Percentiles rank a stretch among this genome's conserved stretches.
Evolutionary conservation across 2,113 vertebrate species (phyloP).

Genomic region (Tursiops truncatus): DNA sequence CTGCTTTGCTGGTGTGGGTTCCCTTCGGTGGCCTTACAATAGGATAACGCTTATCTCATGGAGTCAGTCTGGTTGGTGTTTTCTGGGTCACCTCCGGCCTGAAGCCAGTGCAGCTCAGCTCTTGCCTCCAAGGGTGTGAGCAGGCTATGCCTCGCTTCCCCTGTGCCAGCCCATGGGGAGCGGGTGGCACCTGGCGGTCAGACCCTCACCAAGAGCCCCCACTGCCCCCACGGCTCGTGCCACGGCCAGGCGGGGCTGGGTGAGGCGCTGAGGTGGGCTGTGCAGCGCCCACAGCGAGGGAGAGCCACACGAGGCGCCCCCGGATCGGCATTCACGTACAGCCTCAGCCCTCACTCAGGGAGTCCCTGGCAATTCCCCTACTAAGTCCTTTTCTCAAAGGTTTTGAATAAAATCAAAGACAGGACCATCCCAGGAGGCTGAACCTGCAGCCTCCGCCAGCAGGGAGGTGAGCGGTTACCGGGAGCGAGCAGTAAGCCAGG

Average conservation of each 20-base stretch:
- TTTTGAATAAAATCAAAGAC: background rate
- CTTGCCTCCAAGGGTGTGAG: background rate
- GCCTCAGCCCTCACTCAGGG: background rate
- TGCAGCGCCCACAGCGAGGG: background rate
- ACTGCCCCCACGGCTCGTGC: background rate
- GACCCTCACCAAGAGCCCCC: background rate
- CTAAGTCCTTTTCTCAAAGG: background rate
- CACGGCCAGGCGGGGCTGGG: background rate
- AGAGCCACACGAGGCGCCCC: background rate
- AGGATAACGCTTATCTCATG: background rate
- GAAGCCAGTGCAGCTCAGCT: background rate
- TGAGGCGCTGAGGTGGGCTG: background rate
- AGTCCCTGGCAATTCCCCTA: background rate
- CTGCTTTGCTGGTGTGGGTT: background rate
- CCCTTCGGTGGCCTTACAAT: background rate
- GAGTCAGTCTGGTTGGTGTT: background rate
- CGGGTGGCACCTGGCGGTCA: background rate
- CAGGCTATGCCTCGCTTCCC: background rate
- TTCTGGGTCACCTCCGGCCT: background rate
- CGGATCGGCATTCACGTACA: fast-evolving
- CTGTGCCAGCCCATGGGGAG: fast-evolving
- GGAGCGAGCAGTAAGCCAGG: background rate
- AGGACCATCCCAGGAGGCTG: background rate
- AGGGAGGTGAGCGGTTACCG: background rate
- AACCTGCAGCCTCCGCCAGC: background rate